Evolutionary conservation across 2,113 vertebrate genomes (phyloP).

Genomic region (Cepphus grylle): DNA sequence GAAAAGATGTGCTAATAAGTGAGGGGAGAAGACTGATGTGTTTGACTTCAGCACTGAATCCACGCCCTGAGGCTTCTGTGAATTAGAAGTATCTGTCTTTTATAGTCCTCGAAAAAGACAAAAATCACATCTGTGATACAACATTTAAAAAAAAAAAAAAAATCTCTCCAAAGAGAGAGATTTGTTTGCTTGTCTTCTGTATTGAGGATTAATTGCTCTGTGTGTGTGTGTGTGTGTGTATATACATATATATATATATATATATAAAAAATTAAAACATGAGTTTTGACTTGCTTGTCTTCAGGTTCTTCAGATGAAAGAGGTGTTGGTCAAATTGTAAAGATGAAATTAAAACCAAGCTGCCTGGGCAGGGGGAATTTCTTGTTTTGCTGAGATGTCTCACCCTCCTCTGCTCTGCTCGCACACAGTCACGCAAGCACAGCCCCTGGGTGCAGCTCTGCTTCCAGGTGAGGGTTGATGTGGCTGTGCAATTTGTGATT

Average conservation of each 20-base stretch:
- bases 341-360: neutral
- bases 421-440: too few relatives aligned
- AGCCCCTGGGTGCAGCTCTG: neutral
- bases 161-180: slow-evolving; percentile 67
- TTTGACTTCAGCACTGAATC: slow-evolving; percentile 50
- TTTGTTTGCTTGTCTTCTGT: slow-evolving; percentile 58
- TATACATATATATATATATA: too few relatives aligned
- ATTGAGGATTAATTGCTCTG: slow-evolving; percentile 56
- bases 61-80: slow-evolving; percentile 66
- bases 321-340: neutral
- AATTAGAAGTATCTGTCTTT: slow-evolving; percentile 74
- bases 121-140: slow-evolving; percentile 43
- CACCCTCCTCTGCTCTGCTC: neutral
- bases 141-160: neutral
- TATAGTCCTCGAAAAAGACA: slow-evolving; percentile 77
- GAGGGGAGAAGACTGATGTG: neutral
- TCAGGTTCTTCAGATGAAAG: slow-evolving; percentile 52
- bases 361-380: neutral
- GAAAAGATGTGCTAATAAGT: slow-evolving; percentile 7
- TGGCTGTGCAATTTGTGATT: too few relatives aligned
- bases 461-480: neutral
- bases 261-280: neutral
- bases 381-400: neutral
- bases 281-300: slow-evolving; percentile 47
- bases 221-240: neutral